Evolutionary conservation across 92 coral and sea anemone genomes (phyloP), one percentile per base, ranked within the genome.

Genomic region (Isaurus tuberculatus): DNA sequence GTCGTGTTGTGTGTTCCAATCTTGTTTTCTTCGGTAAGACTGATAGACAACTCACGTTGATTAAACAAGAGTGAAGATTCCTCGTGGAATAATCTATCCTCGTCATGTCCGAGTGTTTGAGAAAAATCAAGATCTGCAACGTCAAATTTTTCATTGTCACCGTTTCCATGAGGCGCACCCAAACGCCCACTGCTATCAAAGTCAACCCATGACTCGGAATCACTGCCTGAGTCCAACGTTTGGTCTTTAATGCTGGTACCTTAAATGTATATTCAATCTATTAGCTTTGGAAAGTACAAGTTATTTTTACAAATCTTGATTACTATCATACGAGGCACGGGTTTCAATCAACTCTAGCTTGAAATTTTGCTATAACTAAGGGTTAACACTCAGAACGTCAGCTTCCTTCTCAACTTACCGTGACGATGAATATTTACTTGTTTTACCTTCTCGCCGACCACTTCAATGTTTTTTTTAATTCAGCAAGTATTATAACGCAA

Each of bases 191-290:
- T 81, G 60, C 55, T 86, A 13, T 80, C 87, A 6, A 89, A 66
- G 72, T 92, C 91, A 29, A 84, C 93, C 95, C 95, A 92, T 15
- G 89, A 75, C 72, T 92, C 86, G 72, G 89, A 89, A 53, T 73
- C 90, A 32, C 44, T 85, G 48, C 84, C 95, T 11, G 85, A 77
- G 37, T 70, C 81, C 20, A 26, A 17, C 72, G 28, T 31, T 32
- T 86, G 29, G 30, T 42, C 83, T 48, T 36, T 70, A 84, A 17
- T 55, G 28, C 74, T 44, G 63, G 84, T 43, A 30, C 25, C 75
- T 66, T 28, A n/a, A n/a, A n/a, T n/a, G n/a, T n/a, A n/a, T n/a
- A n/a, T n/a, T n/a, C n/a, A n/a, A n/a, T n/a, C n/a, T n/a, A n/a
- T n/a, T n/a, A n/a, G n/a, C n/a, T n/a, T n/a, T n/a, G n/a, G n/a